Percentiles rank a stretch among this genome's conserved stretches.
Evolutionary conservation across 2,888 invertebrate species (phyloP).

Genomic region (Drosophila acutilabella): DNA sequence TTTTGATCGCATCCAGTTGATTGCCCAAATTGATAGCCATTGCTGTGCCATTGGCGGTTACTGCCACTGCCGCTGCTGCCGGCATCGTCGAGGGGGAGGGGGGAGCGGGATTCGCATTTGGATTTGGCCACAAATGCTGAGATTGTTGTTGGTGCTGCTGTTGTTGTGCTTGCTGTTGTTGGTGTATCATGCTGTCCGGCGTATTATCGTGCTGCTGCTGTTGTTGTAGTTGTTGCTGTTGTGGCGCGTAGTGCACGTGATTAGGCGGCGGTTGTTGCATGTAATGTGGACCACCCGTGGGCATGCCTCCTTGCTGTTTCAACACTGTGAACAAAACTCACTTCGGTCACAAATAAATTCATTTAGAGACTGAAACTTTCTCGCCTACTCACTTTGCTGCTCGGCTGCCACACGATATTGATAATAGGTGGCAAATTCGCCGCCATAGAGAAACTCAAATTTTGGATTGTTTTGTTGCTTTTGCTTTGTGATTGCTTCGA

Average conservation of each 20-base stretch:
- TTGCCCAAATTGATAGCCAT: conserved; percentile 78
- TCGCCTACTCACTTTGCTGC: conserved; percentile 92
- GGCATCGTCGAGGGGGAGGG: background rate
- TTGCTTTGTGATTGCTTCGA: conserved; percentile 99
- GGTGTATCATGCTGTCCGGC: conserved; percentile 56
- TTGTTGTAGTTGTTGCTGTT: conserved; percentile 76
- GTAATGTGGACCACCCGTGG: conserved; percentile 63
- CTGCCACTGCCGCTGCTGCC: conserved; percentile 15
- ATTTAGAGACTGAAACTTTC: background rate
- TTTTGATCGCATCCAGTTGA: conserved; percentile 88
- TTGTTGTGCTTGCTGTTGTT: conserved; percentile 39
- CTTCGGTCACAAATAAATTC: background rate
- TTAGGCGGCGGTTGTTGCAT: conserved; percentile 70
- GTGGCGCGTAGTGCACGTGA: conserved; percentile 65
- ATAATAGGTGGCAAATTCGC: conserved; percentile 98
- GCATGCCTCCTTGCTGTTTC: conserved; percentile 88
- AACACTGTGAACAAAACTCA: conserved; percentile 87
- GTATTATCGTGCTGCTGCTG: conserved; percentile 43
- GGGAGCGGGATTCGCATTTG: conserved; percentile 19
- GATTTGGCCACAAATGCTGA: conserved; percentile 62
- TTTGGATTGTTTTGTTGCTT: conserved; percentile 99
- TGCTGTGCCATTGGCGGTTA: conserved; percentile 58
- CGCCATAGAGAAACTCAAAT: conserved; percentile 98
- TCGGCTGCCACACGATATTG: conserved; percentile 98
- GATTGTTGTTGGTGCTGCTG: conserved; percentile 59